Conservation (phyloP, 30 jellyfish, hydroid and myxozoan genomes). For the Haliclystus octoradiatus region DNA sequence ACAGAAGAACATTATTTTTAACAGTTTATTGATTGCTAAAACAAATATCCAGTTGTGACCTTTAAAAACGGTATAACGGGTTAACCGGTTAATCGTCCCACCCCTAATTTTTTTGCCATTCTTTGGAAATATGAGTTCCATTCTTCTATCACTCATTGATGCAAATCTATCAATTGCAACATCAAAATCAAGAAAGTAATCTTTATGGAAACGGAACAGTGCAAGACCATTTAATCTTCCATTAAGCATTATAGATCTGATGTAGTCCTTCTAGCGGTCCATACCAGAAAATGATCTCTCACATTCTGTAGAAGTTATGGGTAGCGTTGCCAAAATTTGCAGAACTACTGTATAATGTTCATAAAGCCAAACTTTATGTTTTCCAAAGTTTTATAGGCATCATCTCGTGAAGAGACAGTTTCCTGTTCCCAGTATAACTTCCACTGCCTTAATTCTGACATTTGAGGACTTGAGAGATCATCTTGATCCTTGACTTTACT, state of each 20-base stretch:
- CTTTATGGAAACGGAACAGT: background rate
- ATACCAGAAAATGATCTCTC: conserved; percentile 11
- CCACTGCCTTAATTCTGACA: background rate
- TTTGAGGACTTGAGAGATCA: background rate
- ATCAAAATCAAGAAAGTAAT: background rate
- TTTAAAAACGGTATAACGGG: too few relatives aligned
- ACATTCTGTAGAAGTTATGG: conserved; percentile 3
- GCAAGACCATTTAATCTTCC: too few relatives aligned
- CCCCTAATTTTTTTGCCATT: too few relatives aligned
- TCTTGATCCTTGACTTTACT: background rate
- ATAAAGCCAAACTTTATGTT: background rate
- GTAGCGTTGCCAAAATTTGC: conserved; percentile 7
- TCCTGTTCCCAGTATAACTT: background rate
- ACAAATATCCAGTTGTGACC: too few relatives aligned
- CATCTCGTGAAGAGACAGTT: background rate
- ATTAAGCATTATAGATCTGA: too few relatives aligned
- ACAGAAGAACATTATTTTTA: too few relatives aligned
- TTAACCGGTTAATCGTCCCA: too few relatives aligned
- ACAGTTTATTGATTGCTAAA: too few relatives aligned
- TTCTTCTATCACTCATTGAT: too few relatives aligned
- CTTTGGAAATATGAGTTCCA: too few relatives aligned
- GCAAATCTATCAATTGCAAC: background rate
- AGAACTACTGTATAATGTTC: conserved; percentile 9
- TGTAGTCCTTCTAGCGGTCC: background rate
- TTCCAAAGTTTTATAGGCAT: too few relatives aligned